Evolutionary conservation across 2,888 invertebrate genomes (phyloP).

Genomic region (Biston stratarius): DNA sequence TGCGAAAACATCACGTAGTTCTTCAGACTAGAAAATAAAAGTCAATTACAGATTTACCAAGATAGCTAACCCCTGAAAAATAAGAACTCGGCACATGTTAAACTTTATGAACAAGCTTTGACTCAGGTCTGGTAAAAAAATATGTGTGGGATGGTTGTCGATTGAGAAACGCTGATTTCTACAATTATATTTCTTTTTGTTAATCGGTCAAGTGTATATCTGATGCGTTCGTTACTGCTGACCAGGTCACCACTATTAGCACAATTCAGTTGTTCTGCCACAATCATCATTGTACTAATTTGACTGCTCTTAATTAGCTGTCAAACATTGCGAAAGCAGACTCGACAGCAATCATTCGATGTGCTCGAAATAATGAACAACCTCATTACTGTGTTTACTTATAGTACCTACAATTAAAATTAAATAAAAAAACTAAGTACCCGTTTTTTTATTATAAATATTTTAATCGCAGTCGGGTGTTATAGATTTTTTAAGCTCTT

Average conservation of each 20-base stretch:
- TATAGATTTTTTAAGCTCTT: too few relatives aligned
- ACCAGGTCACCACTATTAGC: constrained; percentile 37
- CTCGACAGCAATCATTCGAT: constrained; percentile 17
- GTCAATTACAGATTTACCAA: too few relatives aligned
- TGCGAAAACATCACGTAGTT: too few relatives aligned
- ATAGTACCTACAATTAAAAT: neutral
- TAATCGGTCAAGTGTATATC: neutral
- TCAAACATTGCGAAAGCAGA: constrained; percentile 50
- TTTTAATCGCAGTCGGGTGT: too few relatives aligned
- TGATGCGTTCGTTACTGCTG: neutral
- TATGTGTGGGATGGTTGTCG: too few relatives aligned
- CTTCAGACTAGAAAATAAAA: too few relatives aligned
- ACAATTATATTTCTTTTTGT: neutral
- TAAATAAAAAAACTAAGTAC: neutral
- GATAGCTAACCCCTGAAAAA: too few relatives aligned
- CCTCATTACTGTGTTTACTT: constrained; percentile 19
- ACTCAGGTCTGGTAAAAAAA: too few relatives aligned
- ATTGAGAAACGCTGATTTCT: too few relatives aligned
- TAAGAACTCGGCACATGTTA: too few relatives aligned
- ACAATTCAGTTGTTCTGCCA: constrained; percentile 36
- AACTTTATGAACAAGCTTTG: too few relatives aligned
- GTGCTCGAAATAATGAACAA: constrained; percentile 27
- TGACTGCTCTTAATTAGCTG: constrained; percentile 70
- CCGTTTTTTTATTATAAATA: too few relatives aligned
- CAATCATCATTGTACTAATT: constrained; percentile 63